Percentiles rank a stretch among this genome's conserved stretches.
phyloP scores from a whole-genome alignment of 2,888 invertebrate genomes.

The Pristionchus mayeri region DNA sequence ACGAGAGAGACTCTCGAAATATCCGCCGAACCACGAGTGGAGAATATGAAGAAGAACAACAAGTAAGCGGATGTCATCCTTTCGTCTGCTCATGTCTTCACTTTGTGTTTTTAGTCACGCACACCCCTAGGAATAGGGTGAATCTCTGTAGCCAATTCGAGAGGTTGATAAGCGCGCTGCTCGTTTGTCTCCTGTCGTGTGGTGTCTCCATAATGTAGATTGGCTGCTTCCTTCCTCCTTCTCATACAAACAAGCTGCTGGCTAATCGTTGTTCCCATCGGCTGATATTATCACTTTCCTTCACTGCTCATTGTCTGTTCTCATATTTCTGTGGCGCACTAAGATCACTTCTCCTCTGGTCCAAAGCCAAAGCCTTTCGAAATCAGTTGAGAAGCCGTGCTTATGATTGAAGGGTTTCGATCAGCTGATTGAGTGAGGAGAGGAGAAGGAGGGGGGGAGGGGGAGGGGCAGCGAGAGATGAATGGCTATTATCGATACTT shows the following conservation, averaged over 20 bases:
- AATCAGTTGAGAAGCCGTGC: not conserved
- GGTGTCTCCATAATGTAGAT: no score
- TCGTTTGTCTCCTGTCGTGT: no score
- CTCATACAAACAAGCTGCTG: no score
- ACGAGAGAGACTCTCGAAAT: not conserved
- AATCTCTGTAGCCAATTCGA: no score
- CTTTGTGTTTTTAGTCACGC: no score
- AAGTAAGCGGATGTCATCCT: no score
- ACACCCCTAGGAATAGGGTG: no score
- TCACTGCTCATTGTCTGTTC: not conserved
- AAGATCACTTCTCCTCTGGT: not conserved
- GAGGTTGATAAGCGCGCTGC: no score
- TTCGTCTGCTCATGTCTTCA: no score
- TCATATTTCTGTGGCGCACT: not conserved
- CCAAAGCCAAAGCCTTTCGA: not conserved
- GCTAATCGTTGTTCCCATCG: not conserved
- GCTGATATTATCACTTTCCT: slow-evolving; percentile 12
- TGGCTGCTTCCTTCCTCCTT: no score
- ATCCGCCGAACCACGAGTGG: not conserved
- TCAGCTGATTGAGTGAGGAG: slow-evolving; percentile 4
- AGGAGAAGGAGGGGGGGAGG: not conserved
- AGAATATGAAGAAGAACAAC: slow-evolving; percentile 34
- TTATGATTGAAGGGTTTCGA: slow-evolving; percentile 11
- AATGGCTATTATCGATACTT: not conserved
- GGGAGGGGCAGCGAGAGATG: not conserved